Conservation (phyloP, 2,113 vertebrate species). For the Plecotus auritus region DNA sequence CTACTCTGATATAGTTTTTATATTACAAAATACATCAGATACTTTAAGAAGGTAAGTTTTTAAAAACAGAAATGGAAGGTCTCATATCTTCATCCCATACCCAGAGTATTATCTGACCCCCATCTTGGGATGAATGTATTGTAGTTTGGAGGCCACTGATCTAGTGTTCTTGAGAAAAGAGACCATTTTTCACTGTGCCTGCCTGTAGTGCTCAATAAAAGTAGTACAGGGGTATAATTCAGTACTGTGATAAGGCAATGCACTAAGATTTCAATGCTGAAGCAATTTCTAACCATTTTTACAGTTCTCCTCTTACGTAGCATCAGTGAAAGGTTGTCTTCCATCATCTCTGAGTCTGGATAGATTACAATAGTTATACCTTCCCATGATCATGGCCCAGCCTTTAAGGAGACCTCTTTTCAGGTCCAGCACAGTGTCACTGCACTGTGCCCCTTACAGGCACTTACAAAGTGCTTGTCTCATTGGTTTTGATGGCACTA, state of each 20-base stretch:
- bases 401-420: background rate
- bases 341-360: background rate
- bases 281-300: slow-evolving; percentile 28
- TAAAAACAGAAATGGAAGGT: background rate
- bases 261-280: background rate
- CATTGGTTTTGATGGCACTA: background rate
- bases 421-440: background rate
- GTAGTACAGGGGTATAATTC: background rate
- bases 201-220: background rate
- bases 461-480: background rate
- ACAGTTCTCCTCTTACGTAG: background rate
- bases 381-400: background rate
- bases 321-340: background rate
- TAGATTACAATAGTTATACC: background rate
- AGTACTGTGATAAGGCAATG: background rate
- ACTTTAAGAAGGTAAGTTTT: slow-evolving; percentile 9
- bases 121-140: background rate
- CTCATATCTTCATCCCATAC: background rate
- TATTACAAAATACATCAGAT: background rate
- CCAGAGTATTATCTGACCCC: background rate
- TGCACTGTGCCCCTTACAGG: background rate
- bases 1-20: background rate
- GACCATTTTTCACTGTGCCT: background rate
- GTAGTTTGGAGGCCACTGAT: background rate
- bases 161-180: background rate